Conservation (phyloP, 2,113 vertebrate species). For the Labeo rohita region DNA sequence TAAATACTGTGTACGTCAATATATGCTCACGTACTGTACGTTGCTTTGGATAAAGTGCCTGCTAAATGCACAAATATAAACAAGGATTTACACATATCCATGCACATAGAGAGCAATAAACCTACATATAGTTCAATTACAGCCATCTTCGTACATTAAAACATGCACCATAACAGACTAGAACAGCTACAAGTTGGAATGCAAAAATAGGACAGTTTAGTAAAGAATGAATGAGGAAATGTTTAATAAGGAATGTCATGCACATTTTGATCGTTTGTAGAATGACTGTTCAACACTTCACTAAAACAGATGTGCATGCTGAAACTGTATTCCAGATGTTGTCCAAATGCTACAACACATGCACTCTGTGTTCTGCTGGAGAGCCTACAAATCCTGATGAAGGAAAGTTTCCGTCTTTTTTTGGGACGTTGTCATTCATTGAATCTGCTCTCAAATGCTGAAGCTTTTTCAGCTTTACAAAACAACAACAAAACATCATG, state of each 20-base stretch:
- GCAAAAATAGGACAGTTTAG: neutral
- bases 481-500: neutral
- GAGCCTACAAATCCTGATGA: neutral
- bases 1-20: neutral
- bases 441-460: neutral
- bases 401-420: neutral
- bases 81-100: neutral
- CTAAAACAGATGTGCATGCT: constrained; percentile 30
- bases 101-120: neutral
- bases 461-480: neutral
- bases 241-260: constrained; percentile 3
- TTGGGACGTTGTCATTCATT: neutral
- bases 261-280: neutral
- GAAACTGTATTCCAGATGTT: constrained; percentile 22
- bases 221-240: neutral
- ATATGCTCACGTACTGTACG: neutral
- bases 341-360: constrained; percentile 25
- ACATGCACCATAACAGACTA: neutral
- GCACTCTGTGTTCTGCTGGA: neutral
- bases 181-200: neutral
- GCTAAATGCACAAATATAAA: neutral
- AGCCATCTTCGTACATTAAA: neutral
- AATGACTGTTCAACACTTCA: neutral
- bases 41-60: neutral
- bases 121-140: neutral